A percentile compares a stretch with the other conserved stretches of the same genome.
Evolutionary conservation across 2,888 invertebrate genomes (phyloP).

Genomic region (Gryllus longicercus): DNA sequence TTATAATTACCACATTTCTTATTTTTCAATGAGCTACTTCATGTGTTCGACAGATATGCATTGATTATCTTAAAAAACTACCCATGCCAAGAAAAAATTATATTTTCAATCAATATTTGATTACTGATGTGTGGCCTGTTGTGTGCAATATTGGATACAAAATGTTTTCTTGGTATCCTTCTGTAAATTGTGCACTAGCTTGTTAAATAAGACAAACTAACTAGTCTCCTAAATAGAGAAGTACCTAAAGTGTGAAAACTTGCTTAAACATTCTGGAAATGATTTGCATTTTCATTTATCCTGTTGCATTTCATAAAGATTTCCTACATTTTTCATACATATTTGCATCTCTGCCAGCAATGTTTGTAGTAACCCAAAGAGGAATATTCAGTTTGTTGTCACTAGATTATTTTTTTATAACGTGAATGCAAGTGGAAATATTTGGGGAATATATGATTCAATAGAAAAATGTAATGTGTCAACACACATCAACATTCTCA

Average conservation of each 20-base stretch:
- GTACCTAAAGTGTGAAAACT: too few species aligned
- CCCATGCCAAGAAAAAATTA: too few species aligned
- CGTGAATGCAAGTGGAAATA: background rate
- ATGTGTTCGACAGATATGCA: background rate
- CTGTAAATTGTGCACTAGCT: too few species aligned
- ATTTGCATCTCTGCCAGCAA: background rate
- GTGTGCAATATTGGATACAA: too few species aligned
- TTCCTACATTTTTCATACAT: background rate
- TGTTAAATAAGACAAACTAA: too few species aligned
- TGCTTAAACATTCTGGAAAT: too few species aligned
- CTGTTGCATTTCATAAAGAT: background rate
- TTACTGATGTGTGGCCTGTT: too few species aligned
- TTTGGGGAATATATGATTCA: background rate
- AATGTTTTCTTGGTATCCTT: too few species aligned
- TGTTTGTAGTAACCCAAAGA: background rate
- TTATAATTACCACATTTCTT: background rate
- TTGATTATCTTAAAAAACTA: too few species aligned
- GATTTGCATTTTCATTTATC: background rate
- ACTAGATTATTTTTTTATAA: background rate
- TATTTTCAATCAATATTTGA: too few species aligned
- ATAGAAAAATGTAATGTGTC: background rate
- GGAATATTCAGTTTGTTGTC: background rate
- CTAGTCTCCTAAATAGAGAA: too few species aligned
- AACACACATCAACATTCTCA: background rate
- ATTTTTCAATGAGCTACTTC: background rate